Evolutionary conservation across 2,113 vertebrate species (phyloP).

Genomic region (Puma concolor): DNA sequence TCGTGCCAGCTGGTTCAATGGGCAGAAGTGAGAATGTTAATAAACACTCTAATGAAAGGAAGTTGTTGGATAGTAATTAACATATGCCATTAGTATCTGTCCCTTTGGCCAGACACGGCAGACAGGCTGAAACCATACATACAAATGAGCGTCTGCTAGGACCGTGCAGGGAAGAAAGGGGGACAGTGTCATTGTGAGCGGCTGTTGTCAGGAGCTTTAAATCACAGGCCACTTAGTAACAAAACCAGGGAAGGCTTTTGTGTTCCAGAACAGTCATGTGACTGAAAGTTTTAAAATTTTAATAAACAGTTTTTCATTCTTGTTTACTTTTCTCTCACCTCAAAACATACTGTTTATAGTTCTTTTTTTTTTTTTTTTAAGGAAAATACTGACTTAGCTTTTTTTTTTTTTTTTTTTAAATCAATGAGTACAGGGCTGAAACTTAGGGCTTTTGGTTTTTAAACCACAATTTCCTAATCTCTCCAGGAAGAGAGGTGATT

Average conservation of each 20-base stretch:
- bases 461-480: neutral
- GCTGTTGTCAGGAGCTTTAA: slow-evolving; percentile 95
- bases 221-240: slow-evolving; percentile 90
- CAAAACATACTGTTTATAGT: slow-evolving; percentile 14
- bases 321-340: slow-evolving; percentile 59
- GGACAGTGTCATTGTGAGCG: slow-evolving; percentile 89
- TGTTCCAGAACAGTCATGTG: slow-evolving; percentile 84
- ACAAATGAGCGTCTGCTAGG: slow-evolving; percentile 90
- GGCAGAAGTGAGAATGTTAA: slow-evolving; percentile 84
- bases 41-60: slow-evolving; percentile 86
- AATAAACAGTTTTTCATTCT: slow-evolving; percentile 78
- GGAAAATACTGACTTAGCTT: neutral
- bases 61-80: slow-evolving; percentile 85
- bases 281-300: slow-evolving; percentile 80
- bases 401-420: neutral
- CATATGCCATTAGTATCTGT: slow-evolving; percentile 88
- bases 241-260: slow-evolving; percentile 88
- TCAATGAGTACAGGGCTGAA: neutral
- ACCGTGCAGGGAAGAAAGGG: slow-evolving; percentile 84
- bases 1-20: slow-evolving; percentile 78
- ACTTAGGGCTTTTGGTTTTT: neutral
- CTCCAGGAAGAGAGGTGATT: neutral
- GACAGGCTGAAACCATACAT: slow-evolving; percentile 89
- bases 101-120: slow-evolving; percentile 85
- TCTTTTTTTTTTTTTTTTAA: neutral